A percentile compares a stretch with the other conserved stretches of the same genome.
Evolutionary conservation across 2,888 invertebrate genomes (phyloP).

Genomic region (Drosophila niveifrons): DNA sequence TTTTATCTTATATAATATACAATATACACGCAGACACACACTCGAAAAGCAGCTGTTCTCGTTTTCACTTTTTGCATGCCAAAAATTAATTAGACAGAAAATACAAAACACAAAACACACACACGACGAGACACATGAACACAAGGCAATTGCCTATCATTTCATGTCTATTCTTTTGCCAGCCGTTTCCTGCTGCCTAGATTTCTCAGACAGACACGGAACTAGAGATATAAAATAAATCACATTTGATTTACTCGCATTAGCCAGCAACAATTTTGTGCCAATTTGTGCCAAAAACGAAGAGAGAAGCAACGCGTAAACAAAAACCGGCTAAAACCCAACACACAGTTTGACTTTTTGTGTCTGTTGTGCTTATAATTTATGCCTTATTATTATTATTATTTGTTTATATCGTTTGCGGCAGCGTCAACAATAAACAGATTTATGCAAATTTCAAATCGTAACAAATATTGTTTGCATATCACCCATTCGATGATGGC

Average conservation of each 20-base stretch:
- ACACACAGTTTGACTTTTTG: conserved; percentile 16
- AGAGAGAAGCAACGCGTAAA: conserved; percentile 16
- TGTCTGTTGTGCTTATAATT: conserved; percentile 36
- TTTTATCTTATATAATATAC: not conserved
- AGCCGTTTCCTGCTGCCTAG: conserved; percentile 45
- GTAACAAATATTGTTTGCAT: conserved; percentile 37
- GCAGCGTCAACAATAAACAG: conserved; percentile 53
- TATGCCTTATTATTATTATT: conserved; percentile 49
- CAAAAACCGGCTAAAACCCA: conserved; percentile 45
- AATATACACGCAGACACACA: not conserved
- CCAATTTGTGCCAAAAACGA: conserved; percentile 12
- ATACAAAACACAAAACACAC: not conserved
- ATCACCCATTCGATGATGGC: conserved; percentile 46
- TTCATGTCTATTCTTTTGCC: conserved; percentile 11
- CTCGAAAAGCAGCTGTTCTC: conserved; percentile 7
- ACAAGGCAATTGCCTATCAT: conserved; percentile 28
- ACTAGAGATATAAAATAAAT: conserved; percentile 44
- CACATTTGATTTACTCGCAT: conserved; percentile 48
- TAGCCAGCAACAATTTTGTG: conserved; percentile 37
- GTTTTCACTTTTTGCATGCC: conserved; percentile 8
- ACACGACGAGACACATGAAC: conserved; percentile 15
- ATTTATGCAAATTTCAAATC: conserved; percentile 58
- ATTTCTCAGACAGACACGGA: conserved; percentile 39
- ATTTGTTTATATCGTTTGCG: conserved; percentile 34
- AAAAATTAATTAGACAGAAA: conserved; percentile 22